Evolutionary conservation across 1,140 invertebrate species (phyloP).

Genomic region (Melipona quadrifasciata): DNA sequence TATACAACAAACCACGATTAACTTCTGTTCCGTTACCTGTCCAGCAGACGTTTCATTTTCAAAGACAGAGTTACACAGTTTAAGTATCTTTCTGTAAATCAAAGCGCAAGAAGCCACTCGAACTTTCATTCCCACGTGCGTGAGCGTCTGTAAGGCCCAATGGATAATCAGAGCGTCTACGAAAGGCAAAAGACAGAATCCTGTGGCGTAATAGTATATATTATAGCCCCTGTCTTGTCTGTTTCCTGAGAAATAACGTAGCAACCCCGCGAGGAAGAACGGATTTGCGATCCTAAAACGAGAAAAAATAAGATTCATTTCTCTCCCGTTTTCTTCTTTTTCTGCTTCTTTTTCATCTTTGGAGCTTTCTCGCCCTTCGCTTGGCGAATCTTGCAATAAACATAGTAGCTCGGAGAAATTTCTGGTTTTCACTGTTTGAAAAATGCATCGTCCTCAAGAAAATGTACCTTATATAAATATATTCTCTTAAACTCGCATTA

Average conservation of each 20-base stretch:
- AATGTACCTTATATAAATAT: too few relatives aligned
- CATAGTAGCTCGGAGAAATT: too few relatives aligned
- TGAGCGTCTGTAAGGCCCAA: conserved; percentile 89
- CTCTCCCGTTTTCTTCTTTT: background rate
- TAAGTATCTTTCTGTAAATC: conserved; percentile 90
- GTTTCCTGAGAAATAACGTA: conserved; percentile 85
- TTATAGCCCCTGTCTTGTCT: conserved; percentile 79
- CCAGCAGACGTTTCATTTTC: conserved; percentile 74
- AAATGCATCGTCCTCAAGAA: too few relatives aligned
- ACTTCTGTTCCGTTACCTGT: conserved; percentile 65
- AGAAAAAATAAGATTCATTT: conserved; percentile 52
- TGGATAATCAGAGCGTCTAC: conserved; percentile 89
- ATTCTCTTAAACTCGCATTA: too few relatives aligned
- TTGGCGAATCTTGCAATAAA: too few relatives aligned
- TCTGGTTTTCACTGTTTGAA: too few relatives aligned
- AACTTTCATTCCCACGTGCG: conserved; percentile 90
- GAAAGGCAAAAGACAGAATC: conserved; percentile 86
- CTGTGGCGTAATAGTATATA: conserved; percentile 86
- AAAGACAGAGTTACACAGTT: conserved; percentile 65
- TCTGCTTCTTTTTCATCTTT: too few relatives aligned
- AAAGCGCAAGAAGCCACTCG: conserved; percentile 89
- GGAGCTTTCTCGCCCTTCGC: too few relatives aligned
- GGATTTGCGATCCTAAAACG: conserved; percentile 87
- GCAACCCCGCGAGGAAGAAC: conserved; percentile 87
- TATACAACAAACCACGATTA: background rate